Evolutionary conservation across 2,113 vertebrate species (phyloP).

Genomic region (Anser cygnoides): DNA sequence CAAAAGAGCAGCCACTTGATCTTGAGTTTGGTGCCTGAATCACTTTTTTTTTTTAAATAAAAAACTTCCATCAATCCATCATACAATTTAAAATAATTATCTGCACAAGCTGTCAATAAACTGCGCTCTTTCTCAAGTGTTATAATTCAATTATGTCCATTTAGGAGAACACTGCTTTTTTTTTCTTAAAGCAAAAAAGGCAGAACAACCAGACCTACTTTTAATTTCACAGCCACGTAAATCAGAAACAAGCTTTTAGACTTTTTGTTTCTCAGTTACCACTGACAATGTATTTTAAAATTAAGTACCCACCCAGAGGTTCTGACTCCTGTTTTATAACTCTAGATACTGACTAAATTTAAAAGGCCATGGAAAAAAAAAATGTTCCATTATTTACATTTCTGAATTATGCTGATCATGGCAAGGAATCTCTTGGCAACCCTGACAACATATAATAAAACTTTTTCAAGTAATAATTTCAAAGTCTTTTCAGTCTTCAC

Average conservation of each 20-base stretch:
- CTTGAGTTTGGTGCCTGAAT: neutral
- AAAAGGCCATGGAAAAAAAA: constrained; percentile 48
- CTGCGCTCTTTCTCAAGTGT: neutral
- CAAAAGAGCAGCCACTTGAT: neutral
- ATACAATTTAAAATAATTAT: constrained; percentile 8
- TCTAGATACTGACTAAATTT: neutral
- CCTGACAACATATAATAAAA: neutral
- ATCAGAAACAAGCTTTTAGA: neutral
- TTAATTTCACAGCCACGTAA: constrained; percentile 7
- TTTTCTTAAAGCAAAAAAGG: neutral
- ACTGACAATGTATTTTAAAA: constrained; percentile 38
- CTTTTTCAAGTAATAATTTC: constrained; percentile 24
- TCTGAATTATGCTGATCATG: neutral
- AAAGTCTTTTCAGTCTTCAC: constrained; percentile 18
- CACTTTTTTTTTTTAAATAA: neutral
- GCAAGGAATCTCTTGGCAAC: neutral
- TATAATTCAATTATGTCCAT: constrained; percentile 6
- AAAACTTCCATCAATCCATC: neutral
- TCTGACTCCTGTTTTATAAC: constrained; percentile 23
- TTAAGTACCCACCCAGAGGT: constrained; percentile 20
- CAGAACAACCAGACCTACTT: neutral
- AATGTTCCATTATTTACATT: constrained; percentile 29
- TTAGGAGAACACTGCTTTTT: constrained; percentile 4
- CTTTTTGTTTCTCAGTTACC: neutral
- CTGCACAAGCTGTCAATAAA: constrained; percentile 7